These are phyloP conservation scores for Helicoverpa armigera DNA, from an alignment of 1,140 invertebrate species.

Conservation along the genomic window DNA sequence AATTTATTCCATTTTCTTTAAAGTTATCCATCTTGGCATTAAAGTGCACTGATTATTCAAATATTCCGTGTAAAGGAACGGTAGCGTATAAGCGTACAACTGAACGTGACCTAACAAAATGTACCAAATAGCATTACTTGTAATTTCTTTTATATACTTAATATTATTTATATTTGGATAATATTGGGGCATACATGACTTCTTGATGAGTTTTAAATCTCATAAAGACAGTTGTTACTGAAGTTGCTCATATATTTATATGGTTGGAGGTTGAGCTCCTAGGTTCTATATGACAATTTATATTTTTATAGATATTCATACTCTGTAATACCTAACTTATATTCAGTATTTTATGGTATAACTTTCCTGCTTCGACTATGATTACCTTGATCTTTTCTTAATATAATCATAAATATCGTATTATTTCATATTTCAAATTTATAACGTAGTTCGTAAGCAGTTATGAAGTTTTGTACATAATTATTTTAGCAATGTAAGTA, in stretches of 20 bases:
- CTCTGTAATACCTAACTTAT: background rate
- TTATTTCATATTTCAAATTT: conserved; percentile 51
- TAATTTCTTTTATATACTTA: conserved; percentile 17
- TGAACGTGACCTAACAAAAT: background rate
- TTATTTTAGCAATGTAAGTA: conserved; percentile 49
- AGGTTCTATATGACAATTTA: background rate
- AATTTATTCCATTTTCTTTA: background rate
- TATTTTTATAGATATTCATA: background rate
- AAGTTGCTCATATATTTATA: background rate
- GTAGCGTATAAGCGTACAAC: background rate
- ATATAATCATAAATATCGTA: conserved; percentile 38
- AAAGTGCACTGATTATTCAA: conserved; percentile 6
- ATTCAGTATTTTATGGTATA: conserved; percentile 13
- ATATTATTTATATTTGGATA: conserved; percentile 11
- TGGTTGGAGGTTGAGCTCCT: background rate
- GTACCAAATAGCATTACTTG: conserved; percentile 31
- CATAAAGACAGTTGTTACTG: background rate
- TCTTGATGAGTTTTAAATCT: background rate
- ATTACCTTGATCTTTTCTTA: conserved; percentile 83
- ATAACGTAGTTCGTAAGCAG: conserved; percentile 52
- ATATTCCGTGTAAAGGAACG: background rate
- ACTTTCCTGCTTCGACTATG: conserved; percentile 68
- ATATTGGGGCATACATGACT: background rate
- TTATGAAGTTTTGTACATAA: conserved; percentile 49
- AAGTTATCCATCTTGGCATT: background rate